Evolutionary conservation across 2,797 vertebrate species (phyloP).

Genomic region (Lophura swinhoii): DNA sequence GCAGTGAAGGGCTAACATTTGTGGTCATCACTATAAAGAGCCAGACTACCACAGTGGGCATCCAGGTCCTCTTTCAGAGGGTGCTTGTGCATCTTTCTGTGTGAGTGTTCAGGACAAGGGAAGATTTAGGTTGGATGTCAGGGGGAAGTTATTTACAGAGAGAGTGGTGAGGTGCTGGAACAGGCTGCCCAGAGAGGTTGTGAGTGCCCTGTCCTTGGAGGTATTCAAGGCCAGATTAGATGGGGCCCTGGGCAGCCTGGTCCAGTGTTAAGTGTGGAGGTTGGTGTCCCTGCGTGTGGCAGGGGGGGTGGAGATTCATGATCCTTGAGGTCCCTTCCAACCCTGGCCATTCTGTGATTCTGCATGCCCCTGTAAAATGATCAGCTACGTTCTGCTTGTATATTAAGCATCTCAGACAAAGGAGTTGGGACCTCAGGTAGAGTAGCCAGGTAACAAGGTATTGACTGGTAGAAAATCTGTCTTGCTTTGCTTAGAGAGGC

Average conservation of each 20-base stretch:
- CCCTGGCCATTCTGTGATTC: too few species aligned
- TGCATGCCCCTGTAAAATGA: not conserved
- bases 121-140: too few species aligned
- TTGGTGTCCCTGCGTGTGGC: too few species aligned
- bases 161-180: too few species aligned
- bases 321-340: too few species aligned
- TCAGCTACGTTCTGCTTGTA: not conserved
- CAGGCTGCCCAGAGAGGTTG: too few species aligned
- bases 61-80: not conserved
- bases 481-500: not conserved
- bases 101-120: not conserved
- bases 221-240: too few species aligned
- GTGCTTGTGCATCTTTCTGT: not conserved
- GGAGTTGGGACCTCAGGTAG: not conserved
- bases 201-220: too few species aligned
- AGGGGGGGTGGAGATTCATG: too few species aligned
- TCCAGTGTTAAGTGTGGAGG: too few species aligned
- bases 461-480: not conserved
- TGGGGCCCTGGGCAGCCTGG: too few species aligned
- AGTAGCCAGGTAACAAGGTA: not conserved
- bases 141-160: too few species aligned
- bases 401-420: not conserved
- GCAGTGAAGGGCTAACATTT: not conserved
- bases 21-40: not conserved
- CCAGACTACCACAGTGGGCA: not conserved